Evolutionary conservation across 1,140 invertebrate genomes (phyloP), one percentile per base, ranked within the genome.

Genomic region (Calliphora vicina): DNA sequence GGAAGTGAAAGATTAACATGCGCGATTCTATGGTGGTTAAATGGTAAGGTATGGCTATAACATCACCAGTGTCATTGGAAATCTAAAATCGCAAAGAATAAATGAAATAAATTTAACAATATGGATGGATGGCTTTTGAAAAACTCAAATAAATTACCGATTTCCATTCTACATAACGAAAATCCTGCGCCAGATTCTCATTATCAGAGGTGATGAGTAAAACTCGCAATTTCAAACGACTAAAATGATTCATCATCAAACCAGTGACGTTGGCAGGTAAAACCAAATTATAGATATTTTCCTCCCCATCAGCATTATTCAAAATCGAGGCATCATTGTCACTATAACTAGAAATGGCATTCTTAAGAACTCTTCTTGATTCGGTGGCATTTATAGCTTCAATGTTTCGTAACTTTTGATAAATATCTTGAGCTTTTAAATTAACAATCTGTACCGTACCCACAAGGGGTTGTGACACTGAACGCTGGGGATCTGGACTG

Each of bases 141-240:
- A 35, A 35, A 35, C 10, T 35, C 6, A 35, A 35, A 35, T 10
- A 61, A 88, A 87, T 89, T 87, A 90, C 89, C 86, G 84, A 88
- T 86, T 91, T 90, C 90, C 90, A 91, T 82, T 90, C 87, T n/a
- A 91, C 87, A 83, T 90, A 90, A 82, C 87, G 87, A 86, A 89
- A 88, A 85, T 91, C 89, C 84, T 91, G 90, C 9, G 85, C 82
- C 0, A 91, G 84, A 73, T 85, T 85, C 81, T 90, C 88, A 29
- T 90, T 90, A 81, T 88, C 88, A 43, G 84, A 85, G 67, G 87
- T 89, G 8, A 91, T 88, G 73, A 90, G 86, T 2, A 91, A 83
- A 26, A 90, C 87, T 9, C 90, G 84, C 84, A 91, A 88, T 78
- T 88, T 89, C 20, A 90, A 86, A n/a, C 86, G 84, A 20, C 72